Evolutionary conservation across 2,113 vertebrate species (phyloP), one percentile per base, ranked within the genome.

Genomic region (Gambusia affinis): DNA sequence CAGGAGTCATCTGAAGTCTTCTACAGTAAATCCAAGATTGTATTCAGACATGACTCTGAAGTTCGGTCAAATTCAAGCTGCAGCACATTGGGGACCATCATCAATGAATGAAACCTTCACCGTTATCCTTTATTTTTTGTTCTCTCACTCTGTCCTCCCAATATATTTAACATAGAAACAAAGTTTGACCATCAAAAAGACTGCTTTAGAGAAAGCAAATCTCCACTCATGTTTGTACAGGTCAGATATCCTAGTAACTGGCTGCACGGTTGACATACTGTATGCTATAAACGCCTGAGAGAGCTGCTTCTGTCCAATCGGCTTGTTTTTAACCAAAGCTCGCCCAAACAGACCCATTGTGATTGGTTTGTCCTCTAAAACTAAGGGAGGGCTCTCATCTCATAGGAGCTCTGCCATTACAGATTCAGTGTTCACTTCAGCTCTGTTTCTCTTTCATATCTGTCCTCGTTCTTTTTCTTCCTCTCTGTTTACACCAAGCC

Each of bases 241-340:
- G 70, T 69, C 66, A 67, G 68, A 67, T 47, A 65, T 39, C 62
- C 73, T 71, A 65, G 57, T 19, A 62, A 35, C 73, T 71, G 78
- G 81, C 78, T 82, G 71, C 80, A 76, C 67, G 71, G 75, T 83
- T 70, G 67, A 73, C 69, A 62, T 80, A 75, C 72, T 74, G 62
- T 88, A 22, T 7, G 65, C 79, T 79, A 60, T 66, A n/a, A 65
- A 64, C 37, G 60, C 76, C 67, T 61, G 60, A 47, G 44, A 17
- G 44, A 47, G 44, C 17, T 47, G 15, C 44, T 19, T 17, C 44
- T 47, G 12, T 42, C 14, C 82, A 61, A 86, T 61, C 67, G 74
- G 66, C 47, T 19, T 69, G 77, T 82, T 80, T 88, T 90, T 85
- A 84, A 76, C 44, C 17, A 75, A 83, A 87, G 70, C 33, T 51